phyloP scores from a whole-genome alignment of 2,888 invertebrate species.

The Nowickia ferox region DNA sequence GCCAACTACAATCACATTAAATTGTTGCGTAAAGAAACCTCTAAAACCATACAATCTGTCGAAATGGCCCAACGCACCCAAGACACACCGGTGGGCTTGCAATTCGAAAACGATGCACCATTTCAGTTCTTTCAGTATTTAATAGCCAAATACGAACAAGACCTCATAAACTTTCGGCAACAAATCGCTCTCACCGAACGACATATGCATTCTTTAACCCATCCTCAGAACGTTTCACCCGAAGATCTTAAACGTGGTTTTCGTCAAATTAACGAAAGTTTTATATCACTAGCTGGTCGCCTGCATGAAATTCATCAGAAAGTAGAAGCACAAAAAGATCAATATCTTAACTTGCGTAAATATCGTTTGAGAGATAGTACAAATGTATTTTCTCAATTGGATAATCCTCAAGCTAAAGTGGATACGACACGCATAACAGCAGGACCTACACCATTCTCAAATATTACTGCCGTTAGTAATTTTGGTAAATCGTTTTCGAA shows the following conservation, averaged over 20 bases:
- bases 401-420: constrained; percentile 79
- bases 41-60: constrained; percentile 88
- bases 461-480: constrained; percentile 79
- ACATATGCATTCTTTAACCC: constrained; percentile 87
- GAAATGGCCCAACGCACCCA: constrained; percentile 92
- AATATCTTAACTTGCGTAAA: constrained; percentile 91
- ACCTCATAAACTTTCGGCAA: constrained; percentile 87
- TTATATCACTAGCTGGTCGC: constrained; percentile 93
- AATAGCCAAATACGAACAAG: constrained; percentile 88
- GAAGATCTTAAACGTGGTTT: constrained; percentile 91
- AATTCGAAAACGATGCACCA: constrained; percentile 90
- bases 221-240: constrained; percentile 86
- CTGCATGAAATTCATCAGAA: constrained; percentile 91
- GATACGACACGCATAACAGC: constrained; percentile 83
- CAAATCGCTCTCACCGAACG: constrained; percentile 90
- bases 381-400: constrained; percentile 88
- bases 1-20: constrained; percentile 82
- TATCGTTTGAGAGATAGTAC: constrained; percentile 88
- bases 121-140: constrained; percentile 88
- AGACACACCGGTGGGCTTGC: constrained; percentile 89
- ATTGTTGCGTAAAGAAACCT: constrained; percentile 87
- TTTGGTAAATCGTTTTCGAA: constrained; percentile 78
- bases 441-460: constrained; percentile 87
- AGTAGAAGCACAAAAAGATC: constrained; percentile 92
- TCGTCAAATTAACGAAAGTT: constrained; percentile 92